Percentiles rank a stretch among this genome's conserved stretches.
These are phyloP conservation scores for Oikopleura dioica DNA, from an alignment of 23 tunicate species.

Conservation along the genomic window DNA sequence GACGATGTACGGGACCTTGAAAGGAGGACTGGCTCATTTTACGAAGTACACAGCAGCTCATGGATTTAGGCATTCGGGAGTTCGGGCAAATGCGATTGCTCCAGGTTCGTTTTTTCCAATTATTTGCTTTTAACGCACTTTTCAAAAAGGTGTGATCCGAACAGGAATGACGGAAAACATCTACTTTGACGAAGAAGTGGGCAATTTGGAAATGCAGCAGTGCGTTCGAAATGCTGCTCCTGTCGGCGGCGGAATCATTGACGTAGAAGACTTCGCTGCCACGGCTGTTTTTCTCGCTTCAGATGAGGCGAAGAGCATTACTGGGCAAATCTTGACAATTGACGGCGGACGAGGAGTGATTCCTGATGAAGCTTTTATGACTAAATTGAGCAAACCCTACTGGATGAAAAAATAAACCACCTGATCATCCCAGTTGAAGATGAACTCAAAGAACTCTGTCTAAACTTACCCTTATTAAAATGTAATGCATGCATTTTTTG, in stretches of 20 bases:
- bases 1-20: not conserved
- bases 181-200: too few relatives aligned
- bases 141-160: not conserved
- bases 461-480: too few relatives aligned
- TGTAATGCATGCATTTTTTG: too few relatives aligned
- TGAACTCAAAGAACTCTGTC: too few relatives aligned
- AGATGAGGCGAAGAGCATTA: not conserved
- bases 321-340: not conserved
- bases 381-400: not conserved
- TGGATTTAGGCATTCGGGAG: not conserved
- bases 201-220: too few relatives aligned
- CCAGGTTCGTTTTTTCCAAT: not conserved
- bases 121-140: not conserved
- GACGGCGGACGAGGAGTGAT: conserved; percentile 7
- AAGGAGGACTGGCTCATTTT: not conserved
- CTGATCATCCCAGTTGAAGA: too few relatives aligned
- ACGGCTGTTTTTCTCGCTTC: not conserved
- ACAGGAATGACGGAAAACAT: not conserved
- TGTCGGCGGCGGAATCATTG: not conserved
- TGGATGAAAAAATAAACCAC: not conserved
- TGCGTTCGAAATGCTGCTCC: not conserved
- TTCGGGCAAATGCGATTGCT: not conserved
- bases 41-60: not conserved
- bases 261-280: conserved; percentile 1
- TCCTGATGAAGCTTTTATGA: conserved; percentile 12